Percentiles rank a stretch among this genome's conserved stretches.
Conservation (phyloP, 1,140 invertebrate genomes). For the Lucilia sericata region DNA sequence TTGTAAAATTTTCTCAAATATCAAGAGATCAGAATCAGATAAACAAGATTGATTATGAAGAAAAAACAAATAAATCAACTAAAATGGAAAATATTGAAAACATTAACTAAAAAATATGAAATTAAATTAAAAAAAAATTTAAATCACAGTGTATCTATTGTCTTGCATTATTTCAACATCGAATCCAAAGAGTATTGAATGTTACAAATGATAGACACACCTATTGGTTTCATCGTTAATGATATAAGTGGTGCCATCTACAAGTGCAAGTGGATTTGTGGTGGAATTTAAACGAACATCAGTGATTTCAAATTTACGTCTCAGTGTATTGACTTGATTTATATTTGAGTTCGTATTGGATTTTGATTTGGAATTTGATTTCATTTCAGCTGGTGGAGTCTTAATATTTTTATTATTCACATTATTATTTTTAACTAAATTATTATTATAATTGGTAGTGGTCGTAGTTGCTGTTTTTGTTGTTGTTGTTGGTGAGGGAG, state of each 20-base stretch:
- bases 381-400: neutral
- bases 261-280: conserved; percentile 76
- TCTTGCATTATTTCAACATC: conserved; percentile 23
- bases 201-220: conserved; percentile 48
- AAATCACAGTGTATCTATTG: neutral
- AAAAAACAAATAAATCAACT: neutral
- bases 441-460: neutral
- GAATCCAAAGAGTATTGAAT: neutral
- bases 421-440: conserved; percentile 6
- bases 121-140: neutral
- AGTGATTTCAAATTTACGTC: conserved; percentile 73
- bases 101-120: neutral
- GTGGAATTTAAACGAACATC: conserved; percentile 77
- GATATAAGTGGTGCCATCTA: conserved; percentile 69
- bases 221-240: conserved; percentile 53
- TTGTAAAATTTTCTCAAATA: too few species aligned
- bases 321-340: conserved; percentile 49
- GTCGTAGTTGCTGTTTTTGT: neutral
- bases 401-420: conserved; percentile 31
- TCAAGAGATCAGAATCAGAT: too few species aligned
- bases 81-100: neutral
- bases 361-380: neutral
- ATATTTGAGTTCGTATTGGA: conserved; percentile 12
- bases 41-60: too few species aligned
- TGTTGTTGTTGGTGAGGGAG: neutral